These are phyloP conservation scores for Bombus confusus DNA, from an alignment of 1,140 invertebrate genomes.

Conservation along the genomic window DNA sequence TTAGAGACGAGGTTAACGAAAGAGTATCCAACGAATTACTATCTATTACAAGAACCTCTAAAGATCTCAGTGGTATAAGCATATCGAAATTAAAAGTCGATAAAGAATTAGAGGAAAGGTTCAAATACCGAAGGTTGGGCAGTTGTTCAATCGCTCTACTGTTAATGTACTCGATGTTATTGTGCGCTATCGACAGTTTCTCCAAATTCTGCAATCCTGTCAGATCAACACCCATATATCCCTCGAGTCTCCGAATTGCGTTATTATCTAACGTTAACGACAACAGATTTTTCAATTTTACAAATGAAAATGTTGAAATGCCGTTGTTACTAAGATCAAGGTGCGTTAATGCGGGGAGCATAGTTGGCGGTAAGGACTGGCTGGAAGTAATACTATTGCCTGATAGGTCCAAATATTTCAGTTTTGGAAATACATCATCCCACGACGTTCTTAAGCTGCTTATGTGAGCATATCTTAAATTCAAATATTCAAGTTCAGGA, in stretches of 20 bases:
- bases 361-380: fast-evolving
- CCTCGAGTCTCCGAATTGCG: fast-evolving
- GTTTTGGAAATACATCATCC: not conserved
- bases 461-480: not conserved
- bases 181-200: not conserved
- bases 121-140: not conserved
- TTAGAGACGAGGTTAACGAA: fast-evolving
- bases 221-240: not conserved
- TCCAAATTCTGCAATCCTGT: not conserved
- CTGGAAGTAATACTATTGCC: fast-evolving
- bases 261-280: not conserved
- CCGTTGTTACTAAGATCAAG: not conserved
- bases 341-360: not conserved
- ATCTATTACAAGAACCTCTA: not conserved
- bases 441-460: fast-evolving
- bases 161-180: not conserved
- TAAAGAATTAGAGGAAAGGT: not conserved
- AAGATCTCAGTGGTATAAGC: not conserved
- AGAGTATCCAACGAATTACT: not conserved
- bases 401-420: constrained; percentile 37
- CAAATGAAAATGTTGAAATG: not conserved
- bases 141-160: fast-evolving
- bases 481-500: constrained; percentile 29
- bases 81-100: fast-evolving
- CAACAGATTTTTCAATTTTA: fast-evolving